These are phyloP conservation scores for Stigmatopora nigra DNA, from an alignment of 2,113 vertebrate species.

Conservation along the genomic window DNA sequence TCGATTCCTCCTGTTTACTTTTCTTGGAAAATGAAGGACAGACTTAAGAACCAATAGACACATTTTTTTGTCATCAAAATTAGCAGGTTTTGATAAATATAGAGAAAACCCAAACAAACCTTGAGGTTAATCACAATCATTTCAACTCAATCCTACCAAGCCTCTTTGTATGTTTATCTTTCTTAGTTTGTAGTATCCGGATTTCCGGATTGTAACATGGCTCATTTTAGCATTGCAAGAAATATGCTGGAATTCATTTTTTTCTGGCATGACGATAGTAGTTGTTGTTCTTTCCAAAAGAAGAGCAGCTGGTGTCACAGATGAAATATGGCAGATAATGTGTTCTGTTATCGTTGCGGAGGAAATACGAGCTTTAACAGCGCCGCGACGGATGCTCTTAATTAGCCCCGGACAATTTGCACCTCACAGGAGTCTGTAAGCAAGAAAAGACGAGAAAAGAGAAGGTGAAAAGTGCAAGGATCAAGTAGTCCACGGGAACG, in stretches of 20 bases:
- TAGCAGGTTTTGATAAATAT: not conserved
- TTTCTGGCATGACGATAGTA: not conserved
- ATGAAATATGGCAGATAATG: not conserved
- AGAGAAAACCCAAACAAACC: not conserved
- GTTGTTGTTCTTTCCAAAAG: not conserved
- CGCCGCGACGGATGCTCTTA: not conserved
- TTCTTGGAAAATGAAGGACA: not conserved
- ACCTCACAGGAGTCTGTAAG: not conserved
- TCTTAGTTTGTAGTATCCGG: not conserved
- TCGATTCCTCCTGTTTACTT: not conserved
- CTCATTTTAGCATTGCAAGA: not conserved
- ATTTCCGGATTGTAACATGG: not conserved
- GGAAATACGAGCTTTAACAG: not conserved
- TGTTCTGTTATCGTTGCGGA: not conserved
- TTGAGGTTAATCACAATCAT: not conserved
- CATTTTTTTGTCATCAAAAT: not conserved
- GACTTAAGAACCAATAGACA: not conserved
- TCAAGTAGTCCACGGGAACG: not conserved
- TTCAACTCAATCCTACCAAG: not conserved
- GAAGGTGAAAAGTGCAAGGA: not conserved
- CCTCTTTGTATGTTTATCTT: not conserved
- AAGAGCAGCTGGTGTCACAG: not conserved
- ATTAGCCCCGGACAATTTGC: slow-evolving; percentile 2
- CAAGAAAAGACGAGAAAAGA: not conserved
- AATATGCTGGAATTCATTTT: not conserved